A percentile compares a stretch with the other conserved stretches of the same genome.
Conservation (phyloP, 2,113 vertebrate genomes). For the Thermophis baileyi region DNA sequence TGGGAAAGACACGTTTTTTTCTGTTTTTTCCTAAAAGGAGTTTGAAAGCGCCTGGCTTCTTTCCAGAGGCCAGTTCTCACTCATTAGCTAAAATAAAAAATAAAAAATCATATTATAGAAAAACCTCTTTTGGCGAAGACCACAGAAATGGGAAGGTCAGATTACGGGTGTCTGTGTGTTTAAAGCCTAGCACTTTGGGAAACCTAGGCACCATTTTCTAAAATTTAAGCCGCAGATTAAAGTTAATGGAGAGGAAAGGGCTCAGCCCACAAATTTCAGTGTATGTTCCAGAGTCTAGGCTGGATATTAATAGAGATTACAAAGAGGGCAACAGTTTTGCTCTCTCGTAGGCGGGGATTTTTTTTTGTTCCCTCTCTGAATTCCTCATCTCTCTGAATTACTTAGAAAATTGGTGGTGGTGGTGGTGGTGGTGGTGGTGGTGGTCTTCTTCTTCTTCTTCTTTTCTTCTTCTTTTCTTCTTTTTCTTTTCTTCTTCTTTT, state of each 20-base stretch:
- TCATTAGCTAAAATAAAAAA: not conserved
- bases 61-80: not conserved
- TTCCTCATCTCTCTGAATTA: not conserved
- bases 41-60: not conserved
- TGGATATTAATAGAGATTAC: not conserved
- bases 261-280: not conserved
- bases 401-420: accelerated
- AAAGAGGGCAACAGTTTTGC: not conserved
- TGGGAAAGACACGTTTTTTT: not conserved
- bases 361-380: not conserved
- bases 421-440: no score
- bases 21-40: not conserved
- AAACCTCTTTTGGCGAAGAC: not conserved
- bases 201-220: not conserved
- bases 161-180: not conserved
- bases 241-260: conserved; percentile 4
- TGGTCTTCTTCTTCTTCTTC: no score
- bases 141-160: not conserved
- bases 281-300: not conserved
- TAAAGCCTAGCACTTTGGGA: not conserved
- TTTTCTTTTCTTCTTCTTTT: no score
- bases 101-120: not conserved
- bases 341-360: not conserved
- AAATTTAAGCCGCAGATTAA: conserved; percentile 15
- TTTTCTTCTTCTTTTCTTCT: no score